These are phyloP conservation scores for Melanocharis versteri DNA, from an alignment of 2,113 vertebrate genomes.

Conservation along the genomic window DNA sequence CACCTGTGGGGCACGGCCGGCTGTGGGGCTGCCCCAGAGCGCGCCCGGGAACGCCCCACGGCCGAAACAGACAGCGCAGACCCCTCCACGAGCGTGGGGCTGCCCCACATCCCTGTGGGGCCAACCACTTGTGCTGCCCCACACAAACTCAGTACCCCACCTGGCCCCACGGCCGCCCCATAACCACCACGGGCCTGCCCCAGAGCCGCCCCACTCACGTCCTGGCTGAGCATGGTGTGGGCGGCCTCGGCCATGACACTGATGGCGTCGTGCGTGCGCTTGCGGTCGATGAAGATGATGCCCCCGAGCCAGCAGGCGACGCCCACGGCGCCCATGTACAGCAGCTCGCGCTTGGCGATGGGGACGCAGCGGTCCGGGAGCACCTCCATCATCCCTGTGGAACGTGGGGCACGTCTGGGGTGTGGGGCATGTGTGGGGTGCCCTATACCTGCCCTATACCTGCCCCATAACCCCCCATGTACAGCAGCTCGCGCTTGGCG, in stretches of 20 bases:
- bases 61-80: no score
- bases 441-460: no score
- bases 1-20: neutral
- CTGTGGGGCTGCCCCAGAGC: neutral
- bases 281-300: constrained; percentile 80
- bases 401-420: neutral
- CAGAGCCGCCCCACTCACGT: neutral
- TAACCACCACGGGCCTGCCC: no score
- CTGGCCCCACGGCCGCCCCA: no score
- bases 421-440: no score
- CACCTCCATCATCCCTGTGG: constrained; percentile 75
- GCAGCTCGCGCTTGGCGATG: constrained; percentile 77
- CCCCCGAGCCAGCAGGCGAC: constrained; percentile 76
- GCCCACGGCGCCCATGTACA: constrained; percentile 76
- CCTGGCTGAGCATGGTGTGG: constrained; percentile 71
- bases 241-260: constrained; percentile 72
- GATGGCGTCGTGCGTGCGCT: constrained; percentile 73
- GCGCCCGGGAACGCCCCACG: no score
- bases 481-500: no score
- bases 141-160: no score
- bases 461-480: fast-evolving
- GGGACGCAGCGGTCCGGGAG: constrained; percentile 72
- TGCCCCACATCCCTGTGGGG: neutral
- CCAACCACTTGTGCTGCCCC: fast-evolving
- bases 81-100: no score